These are phyloP conservation scores for Drepanosiphum platanoidis DNA, from an alignment of 2,888 invertebrate genomes.

Conservation along the genomic window DNA sequence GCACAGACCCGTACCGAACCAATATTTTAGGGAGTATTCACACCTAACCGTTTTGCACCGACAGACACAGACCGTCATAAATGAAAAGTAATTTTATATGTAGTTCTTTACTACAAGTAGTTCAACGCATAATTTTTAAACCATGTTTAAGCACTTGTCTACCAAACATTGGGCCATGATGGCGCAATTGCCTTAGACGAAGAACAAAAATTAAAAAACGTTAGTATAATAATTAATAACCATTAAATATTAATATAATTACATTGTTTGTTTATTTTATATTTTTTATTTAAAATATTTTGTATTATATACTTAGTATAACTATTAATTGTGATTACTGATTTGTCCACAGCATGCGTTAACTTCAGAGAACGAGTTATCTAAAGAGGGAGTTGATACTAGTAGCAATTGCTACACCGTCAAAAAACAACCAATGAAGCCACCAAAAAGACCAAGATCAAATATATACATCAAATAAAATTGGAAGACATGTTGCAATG, in stretches of 20 bases:
- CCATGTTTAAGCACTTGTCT: no score
- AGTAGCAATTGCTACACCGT: slow-evolving; percentile 21
- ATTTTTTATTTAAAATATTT: slow-evolving; percentile 27
- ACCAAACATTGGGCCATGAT: no score
- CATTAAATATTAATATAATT: neutral
- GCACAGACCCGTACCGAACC: slow-evolving; percentile 64
- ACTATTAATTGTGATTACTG: slow-evolving; percentile 16
- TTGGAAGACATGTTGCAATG: slow-evolving; percentile 23
- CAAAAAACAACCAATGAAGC: slow-evolving; percentile 28
- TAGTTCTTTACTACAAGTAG: no score
- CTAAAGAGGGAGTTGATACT: neutral
- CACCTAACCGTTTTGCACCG: neutral
- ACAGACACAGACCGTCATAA: no score
- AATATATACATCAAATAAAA: neutral
- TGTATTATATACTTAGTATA: slow-evolving; percentile 17
- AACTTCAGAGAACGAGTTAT: slow-evolving; percentile 20
- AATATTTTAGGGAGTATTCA: neutral
- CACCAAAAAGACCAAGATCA: slow-evolving; percentile 21
- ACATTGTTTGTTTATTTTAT: slow-evolving; percentile 7
- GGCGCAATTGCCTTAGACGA: no score
- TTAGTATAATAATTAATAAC: neutral
- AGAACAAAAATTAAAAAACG: no score
- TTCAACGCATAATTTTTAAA: no score
- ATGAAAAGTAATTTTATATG: no score
- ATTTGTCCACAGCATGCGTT: slow-evolving; percentile 16